Evolutionary conservation across 2,888 invertebrate species (phyloP).

Genomic region (Aphodius sticticus): DNA sequence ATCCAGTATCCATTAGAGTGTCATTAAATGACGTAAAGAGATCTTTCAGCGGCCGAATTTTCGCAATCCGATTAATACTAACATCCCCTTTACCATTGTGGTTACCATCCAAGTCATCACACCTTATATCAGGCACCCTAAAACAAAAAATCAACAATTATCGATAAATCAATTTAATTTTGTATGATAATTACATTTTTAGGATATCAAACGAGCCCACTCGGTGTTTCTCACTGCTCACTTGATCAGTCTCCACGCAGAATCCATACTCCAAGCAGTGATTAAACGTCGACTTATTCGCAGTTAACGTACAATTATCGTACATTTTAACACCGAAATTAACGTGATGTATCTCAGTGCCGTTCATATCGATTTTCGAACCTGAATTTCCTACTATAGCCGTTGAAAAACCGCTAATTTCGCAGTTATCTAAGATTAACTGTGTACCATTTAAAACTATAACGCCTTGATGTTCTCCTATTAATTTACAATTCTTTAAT

Average conservation of each 20-base stretch:
- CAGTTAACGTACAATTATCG: conserved; percentile 57
- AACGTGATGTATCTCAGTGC: conserved; percentile 53
- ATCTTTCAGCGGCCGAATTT: conserved; percentile 52
- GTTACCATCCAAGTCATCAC: conserved; percentile 47
- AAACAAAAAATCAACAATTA: conserved; percentile 19
- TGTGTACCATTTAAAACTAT: conserved; percentile 61
- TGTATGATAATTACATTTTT: conserved; percentile 49
- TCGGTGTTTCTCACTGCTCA: conserved; percentile 40
- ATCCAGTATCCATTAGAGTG: conserved; percentile 47
- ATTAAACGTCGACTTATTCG: conserved; percentile 56
- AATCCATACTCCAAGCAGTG: conserved; percentile 63
- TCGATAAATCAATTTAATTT: not conserved
- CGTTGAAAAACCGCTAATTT: conserved; percentile 63
- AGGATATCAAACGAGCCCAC: conserved; percentile 52
- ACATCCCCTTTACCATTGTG: conserved; percentile 54
- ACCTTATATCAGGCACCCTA: conserved; percentile 52
- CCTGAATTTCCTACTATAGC: conserved; percentile 61
- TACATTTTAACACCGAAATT: conserved; percentile 58
- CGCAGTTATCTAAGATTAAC: conserved; percentile 61
- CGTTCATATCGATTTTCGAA: conserved; percentile 55
- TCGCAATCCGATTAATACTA: conserved; percentile 49
- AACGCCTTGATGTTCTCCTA: conserved; percentile 65
- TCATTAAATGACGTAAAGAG: conserved; percentile 49
- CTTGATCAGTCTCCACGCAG: conserved; percentile 60
- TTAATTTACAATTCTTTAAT: conserved; percentile 63